Evolutionary conservation across 2,113 vertebrate species (phyloP), one percentile per base, ranked within the genome.

Genomic region (Urocynchramus pylzowi): DNA sequence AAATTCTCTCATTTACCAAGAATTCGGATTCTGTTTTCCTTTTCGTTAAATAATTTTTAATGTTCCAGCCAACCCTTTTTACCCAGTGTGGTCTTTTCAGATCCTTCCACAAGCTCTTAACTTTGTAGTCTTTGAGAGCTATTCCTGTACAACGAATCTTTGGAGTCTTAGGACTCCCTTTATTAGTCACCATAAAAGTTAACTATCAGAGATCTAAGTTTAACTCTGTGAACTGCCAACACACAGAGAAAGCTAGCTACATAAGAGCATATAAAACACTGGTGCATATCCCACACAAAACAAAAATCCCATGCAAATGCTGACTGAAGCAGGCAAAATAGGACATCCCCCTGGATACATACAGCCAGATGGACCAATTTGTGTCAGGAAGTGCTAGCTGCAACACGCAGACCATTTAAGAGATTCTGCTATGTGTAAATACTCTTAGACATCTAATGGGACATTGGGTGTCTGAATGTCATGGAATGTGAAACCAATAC

Each of bases 1-100:
- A 96, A 92, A 69, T 61, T 91, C 22, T 71, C n/a, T 80, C 86
- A 89, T 82, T 93, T 79, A 56, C 81, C 64, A 78, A 90, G 37
- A 1, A 84, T 75, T 88, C 33, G 83, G 26, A 27, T 96, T 92
- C 45, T 81, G 30, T 68, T 96, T 93, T 78, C 41, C 89, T 92
- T 65, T 90, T 82, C 63, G 27, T 63, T 84, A 90, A 84, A 64
- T 77, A 89, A 56, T 65, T 70, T 83, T 33, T 81, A 74, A 30
- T 65, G n/a, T 74, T 92, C 50, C 49, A 86, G 42, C 22, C 27
- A 61, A 65, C 3, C 1, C 2, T 63, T 69, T 89, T 91, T 89
- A 52, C 16, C 27, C 45, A 84, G 3, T 53, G 64, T 35, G 54
- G 24, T 73, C 41, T 74, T 86, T 80, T 65, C 54, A 65, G 73